Evolutionary conservation across 2,797 vertebrate genomes (phyloP), one percentile per base, ranked within the genome.

Genomic region (Protosalanx chinensis): DNA sequence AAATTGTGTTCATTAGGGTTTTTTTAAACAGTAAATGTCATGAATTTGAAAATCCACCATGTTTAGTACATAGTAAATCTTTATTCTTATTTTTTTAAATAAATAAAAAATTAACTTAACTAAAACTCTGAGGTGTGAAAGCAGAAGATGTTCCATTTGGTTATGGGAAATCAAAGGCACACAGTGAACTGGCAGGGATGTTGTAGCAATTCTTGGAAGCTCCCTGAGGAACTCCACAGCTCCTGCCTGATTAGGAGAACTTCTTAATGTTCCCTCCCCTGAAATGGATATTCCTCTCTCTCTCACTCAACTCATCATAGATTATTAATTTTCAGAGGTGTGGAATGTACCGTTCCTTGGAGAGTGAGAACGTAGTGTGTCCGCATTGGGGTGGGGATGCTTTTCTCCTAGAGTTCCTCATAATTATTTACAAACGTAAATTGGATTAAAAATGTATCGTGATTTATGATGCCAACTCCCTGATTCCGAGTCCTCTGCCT

Each of bases 321-420:
- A 79, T 81, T 75, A 73, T 78, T 65, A 69, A 76, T 73, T 79
- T 79, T 78, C 77, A 76, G 70, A 81, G 76, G 71, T 72, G 70
- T 72, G 41, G 4, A 70, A 68, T 72, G 64, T 32, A 70, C 33
- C 13, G 7, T 64, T 78, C 73, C 64, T 64, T 29, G 37, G 4
- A 37, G 72, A 64, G 70, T 37, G 35, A 58, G 46, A 70, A 72
- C 15, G 32, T 56, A 70, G 53, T 64, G 27, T 64, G 72, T 51
- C 37, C 16, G 57, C 23, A 2, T 46, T 32, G 18, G 51, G 49
- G 41, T 51, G 64, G 71, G 59, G 46, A 41, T 68, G 30, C 12
- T 37, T 56, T 32, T 69, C 76, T 69, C 53, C 62, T 67, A 37
- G 65, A 35, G 66, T 61, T 57, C n/a, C 29, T 70, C 49, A 57